These are phyloP conservation scores for Spinibarbus caldwelli DNA, from an alignment of 2,797 vertebrate species.

Conservation along the genomic window DNA sequence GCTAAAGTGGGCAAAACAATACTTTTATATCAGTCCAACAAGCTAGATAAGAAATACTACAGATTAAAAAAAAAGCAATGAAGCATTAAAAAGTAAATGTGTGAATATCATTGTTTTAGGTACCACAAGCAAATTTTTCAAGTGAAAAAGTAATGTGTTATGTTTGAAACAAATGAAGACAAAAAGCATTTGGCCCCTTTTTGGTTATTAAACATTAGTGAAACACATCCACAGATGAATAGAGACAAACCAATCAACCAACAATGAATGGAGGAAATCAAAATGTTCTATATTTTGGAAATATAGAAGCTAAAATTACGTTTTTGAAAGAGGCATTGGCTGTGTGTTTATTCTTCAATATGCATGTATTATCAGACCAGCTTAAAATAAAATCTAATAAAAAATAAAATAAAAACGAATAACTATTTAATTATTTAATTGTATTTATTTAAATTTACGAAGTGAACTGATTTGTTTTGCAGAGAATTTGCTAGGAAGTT, in stretches of 20 bases:
- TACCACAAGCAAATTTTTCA: background rate
- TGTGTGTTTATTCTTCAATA: too few species aligned
- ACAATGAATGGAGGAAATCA: background rate
- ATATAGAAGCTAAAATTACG: too few species aligned
- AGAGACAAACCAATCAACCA: background rate
- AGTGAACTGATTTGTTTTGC: background rate
- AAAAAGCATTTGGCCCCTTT: background rate
- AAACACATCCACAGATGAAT: background rate
- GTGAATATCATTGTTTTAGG: background rate
- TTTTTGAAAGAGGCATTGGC: too few species aligned
- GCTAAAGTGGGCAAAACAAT: too few species aligned
- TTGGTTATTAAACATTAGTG: background rate
- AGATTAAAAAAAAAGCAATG: too few species aligned
- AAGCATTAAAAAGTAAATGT: background rate
- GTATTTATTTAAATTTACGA: background rate
- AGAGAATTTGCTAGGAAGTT: background rate
- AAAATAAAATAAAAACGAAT: too few species aligned
- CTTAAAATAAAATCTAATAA: too few species aligned
- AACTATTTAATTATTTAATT: background rate
- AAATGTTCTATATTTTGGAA: background rate
- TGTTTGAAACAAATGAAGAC: background rate
- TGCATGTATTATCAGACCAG: too few species aligned
- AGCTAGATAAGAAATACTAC: too few species aligned
- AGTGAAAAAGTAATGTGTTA: background rate
- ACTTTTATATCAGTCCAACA: too few species aligned